Evolutionary conservation across 2,797 vertebrate species (phyloP).

Genomic region (Perodicticus potto): DNA sequence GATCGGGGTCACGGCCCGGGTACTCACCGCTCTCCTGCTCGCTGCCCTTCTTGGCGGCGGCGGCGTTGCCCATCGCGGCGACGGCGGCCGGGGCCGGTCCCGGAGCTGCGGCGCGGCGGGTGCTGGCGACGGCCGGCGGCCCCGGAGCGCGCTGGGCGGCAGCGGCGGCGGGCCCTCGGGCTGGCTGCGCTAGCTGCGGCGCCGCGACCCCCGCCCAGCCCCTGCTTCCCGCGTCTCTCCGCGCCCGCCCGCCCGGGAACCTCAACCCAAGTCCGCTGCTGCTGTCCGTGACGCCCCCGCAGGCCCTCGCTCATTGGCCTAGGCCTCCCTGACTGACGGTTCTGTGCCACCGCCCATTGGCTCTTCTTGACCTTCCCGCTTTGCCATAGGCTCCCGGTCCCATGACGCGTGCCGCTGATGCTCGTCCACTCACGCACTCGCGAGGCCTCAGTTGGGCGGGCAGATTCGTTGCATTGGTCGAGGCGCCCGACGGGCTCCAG

Average conservation of each 20-base stretch:
- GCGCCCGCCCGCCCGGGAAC: constrained; percentile 79
- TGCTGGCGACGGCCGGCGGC: constrained; percentile 74
- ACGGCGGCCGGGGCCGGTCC: constrained; percentile 70
- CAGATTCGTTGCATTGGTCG: neutral
- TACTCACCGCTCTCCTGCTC: constrained; percentile 92
- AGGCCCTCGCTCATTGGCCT: constrained; percentile 82
- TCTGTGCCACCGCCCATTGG: constrained; percentile 82
- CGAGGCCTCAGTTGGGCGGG: constrained; percentile 61
- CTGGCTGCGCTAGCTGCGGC: constrained; percentile 84
- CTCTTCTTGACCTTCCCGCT: neutral
- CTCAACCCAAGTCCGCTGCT: constrained; percentile 76
- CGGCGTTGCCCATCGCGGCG: constrained; percentile 93
- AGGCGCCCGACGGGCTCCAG: neutral
- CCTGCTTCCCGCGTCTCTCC: constrained; percentile 82
- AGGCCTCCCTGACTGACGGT: constrained; percentile 81
- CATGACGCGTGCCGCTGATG: constrained; percentile 56
- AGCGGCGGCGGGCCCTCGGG: constrained; percentile 78
- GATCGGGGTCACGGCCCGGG: constrained; percentile 63
- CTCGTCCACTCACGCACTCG: constrained; percentile 50
- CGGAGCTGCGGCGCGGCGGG: constrained; percentile 80
- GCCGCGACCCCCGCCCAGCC: constrained; percentile 82
- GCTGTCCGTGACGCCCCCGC: constrained; percentile 77
- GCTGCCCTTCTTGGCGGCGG: constrained; percentile 94
- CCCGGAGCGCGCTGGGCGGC: constrained; percentile 79
- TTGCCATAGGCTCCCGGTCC: constrained; percentile 42